Percentiles rank a stretch among this genome's conserved stretches.
Evolutionary conservation across 2,888 invertebrate genomes (phyloP).

Genomic region (Itoplectis maculator): DNA sequence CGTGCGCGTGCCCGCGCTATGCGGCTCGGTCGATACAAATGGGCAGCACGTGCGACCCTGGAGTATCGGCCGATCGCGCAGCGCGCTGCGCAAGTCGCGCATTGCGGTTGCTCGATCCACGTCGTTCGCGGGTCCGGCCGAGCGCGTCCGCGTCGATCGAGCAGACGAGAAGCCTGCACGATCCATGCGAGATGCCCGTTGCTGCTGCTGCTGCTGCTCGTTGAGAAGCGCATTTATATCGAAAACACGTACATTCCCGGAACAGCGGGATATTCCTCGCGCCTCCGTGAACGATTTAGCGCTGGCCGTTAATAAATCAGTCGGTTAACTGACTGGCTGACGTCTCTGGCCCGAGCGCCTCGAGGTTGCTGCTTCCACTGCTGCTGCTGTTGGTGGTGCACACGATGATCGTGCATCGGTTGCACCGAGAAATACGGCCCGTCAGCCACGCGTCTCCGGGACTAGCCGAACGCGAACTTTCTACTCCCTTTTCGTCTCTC

Average conservation of each 20-base stretch:
- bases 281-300: constrained; percentile 52
- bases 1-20: no score
- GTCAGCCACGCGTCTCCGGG: neutral
- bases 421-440: neutral
- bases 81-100: neutral
- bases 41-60: constrained; percentile 9
- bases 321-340: constrained; percentile 58
- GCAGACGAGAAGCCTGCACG: constrained; percentile 2
- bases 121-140: constrained; percentile 25
- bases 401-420: neutral
- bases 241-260: constrained; percentile 38
- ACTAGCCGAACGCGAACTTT: constrained; percentile 5
- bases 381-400: no score
- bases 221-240: neutral
- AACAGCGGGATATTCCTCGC: constrained; percentile 41
- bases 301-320: constrained; percentile 63
- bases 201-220: neutral
- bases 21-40: constrained; percentile 10
- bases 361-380: neutral
- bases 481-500: constrained; percentile 9
- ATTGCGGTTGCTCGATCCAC: constrained; percentile 20
- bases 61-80: neutral
- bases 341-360: constrained; percentile 11
- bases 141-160: no score
- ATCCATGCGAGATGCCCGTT: no score